Evolutionary conservation across 2,113 vertebrate genomes (phyloP), one percentile per base, ranked within the genome.

Genomic region (Tyrannus savana): DNA sequence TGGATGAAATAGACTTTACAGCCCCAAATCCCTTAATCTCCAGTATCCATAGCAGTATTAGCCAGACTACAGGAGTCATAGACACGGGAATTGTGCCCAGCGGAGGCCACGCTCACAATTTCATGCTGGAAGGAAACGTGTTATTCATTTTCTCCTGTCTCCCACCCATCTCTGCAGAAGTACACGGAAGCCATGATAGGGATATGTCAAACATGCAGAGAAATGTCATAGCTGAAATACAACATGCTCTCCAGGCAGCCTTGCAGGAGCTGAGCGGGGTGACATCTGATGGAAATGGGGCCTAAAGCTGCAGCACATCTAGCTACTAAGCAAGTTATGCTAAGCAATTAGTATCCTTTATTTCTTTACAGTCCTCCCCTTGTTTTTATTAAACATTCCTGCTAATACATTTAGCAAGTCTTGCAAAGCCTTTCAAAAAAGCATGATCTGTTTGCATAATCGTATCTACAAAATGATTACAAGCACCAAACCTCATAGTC

Each of bases 21-120:
- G 81, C 50, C 68, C 81, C 1, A 93, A 97, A 97, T 97, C 97
- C 94, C 74, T 96, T 97, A 96, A 97, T 96, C 94, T 95, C 68
- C 93, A 68, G 66, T 80, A 94, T 88, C 81, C 90, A 96, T 96
- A 93, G 71, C 92, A 91, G 89, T 68, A 94, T 96, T 97, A 97
- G 94, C 93, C 95, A 95, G 95, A 91, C 94, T 97, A 93, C 90
- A 91, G 89, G 83, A 93, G 92, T 93, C 89, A 92, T 25, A 89
- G 39, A 82, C 56, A 42, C 64, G 46, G 67, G 94, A 94, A 94
- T 85, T 96, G 95, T 84, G 87, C 92, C 93, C 88, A 46, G 77
- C 5, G 8, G 91, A 94, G 85, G 88, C 74, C 76, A 55, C 11
- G 63, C 87, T 81, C 60, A 35, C 85, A 58, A 83, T 96, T 95